Base-by-base conservation (phyloP, 2,888 invertebrate species). In the Erannis defoliaria region DNA sequence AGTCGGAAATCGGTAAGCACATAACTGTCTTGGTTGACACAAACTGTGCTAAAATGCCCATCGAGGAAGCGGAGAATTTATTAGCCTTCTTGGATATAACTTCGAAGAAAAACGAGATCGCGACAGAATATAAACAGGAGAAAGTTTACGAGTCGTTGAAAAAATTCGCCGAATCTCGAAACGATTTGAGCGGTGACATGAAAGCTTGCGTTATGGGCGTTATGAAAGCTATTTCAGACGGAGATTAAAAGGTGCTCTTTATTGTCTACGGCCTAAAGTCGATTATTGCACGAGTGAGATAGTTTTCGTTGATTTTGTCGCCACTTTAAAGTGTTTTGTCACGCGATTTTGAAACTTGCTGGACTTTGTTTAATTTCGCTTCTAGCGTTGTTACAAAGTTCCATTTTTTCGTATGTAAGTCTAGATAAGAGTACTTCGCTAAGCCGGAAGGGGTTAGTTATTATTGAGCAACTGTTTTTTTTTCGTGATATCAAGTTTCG, bases 1-100 rank as follows among this genome's bases (percentile, higher is more conserved):
- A 90, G 66, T 87, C 94, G 0, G 92, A 94, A 74, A 89, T 95
- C 68, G 94, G 93, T 64, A 90, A 89, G 73, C 93, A 91, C 67
- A 69, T 94, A 2, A 82, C 85, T 0, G 90, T 88, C 14, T 81
- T 94, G 35, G 80, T 94, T 0, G 90, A 93, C 23, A 90, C 93
- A 0, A 93, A 91, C 63, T 86, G 87, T 63, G 86, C 86, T 0
- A 92, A 89, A 72, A 85, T 94, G 80, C 93, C 94, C 0, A 67
- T 86, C 0, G 90, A 94, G 57, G 91, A 94, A 1, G 86, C 93
- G 0, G 89, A 92, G 68, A 94, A 94, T 74, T 76, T 94, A 5
- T 65, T 94, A 0, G 89, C 93, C 0, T 89, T 94, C 49, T 74
- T 93, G 0, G 88, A 92, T 45, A 85, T 91, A 6, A 88, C 94